phyloP scores from a whole-genome alignment of 2,888 invertebrate genomes.

The Mesodorylaimus sp. region DNA sequence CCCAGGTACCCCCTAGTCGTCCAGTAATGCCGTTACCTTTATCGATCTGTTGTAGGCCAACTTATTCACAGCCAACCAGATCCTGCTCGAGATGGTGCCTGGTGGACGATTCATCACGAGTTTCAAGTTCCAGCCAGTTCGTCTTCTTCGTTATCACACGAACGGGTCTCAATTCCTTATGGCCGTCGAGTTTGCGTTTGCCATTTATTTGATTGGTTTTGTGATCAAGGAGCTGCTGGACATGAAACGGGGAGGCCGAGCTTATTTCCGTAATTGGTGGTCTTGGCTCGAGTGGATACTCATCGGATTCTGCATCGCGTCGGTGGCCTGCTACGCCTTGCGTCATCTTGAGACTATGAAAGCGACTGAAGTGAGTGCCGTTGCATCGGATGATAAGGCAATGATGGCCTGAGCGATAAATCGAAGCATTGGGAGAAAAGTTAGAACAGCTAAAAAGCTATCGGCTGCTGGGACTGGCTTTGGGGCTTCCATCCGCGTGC shows the following conservation, averaged over 20 bases:
- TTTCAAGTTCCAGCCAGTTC: slow-evolving; percentile 30
- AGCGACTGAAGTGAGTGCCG: no score
- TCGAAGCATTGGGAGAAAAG: no score
- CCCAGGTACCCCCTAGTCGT: no score
- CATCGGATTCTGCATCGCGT: slow-evolving; percentile 30
- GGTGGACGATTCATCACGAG: slow-evolving; percentile 28
- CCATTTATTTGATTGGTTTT: slow-evolving; percentile 32
- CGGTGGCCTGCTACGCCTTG: no score
- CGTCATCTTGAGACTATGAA: no score
- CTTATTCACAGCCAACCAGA: slow-evolving; percentile 12
- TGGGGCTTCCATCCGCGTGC: no score
- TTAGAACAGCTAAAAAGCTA: no score
- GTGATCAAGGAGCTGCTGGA: slow-evolving; percentile 27
- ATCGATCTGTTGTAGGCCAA: slow-evolving; percentile 22
- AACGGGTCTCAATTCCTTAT: neutral
- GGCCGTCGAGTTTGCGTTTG: slow-evolving; percentile 22
- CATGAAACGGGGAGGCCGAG: slow-evolving; percentile 21
- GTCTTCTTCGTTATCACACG: neutral
- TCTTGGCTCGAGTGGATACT: slow-evolving; percentile 32
- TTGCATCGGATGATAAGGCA: no score
- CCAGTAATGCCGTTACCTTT: no score
- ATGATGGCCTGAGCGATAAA: no score
- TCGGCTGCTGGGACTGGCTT: no score
- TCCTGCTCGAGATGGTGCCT: slow-evolving; percentile 29
- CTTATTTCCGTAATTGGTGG: slow-evolving; percentile 35